These are phyloP conservation scores for Eudasyphora cyanicolor DNA, from an alignment of 2,888 invertebrate species.

Conservation along the genomic window DNA sequence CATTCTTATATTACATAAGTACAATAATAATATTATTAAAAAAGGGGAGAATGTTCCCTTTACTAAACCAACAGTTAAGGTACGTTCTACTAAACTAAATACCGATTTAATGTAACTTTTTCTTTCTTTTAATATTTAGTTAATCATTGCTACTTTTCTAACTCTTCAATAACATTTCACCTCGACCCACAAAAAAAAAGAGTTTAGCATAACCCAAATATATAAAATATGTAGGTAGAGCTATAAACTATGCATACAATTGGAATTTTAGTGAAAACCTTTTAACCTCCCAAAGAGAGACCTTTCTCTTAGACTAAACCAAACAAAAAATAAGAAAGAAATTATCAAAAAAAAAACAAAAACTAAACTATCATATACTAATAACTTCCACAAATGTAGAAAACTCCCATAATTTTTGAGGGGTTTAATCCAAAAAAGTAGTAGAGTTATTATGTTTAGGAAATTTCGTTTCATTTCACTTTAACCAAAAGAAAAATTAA, in stretches of 20 bases:
- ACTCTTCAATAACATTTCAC: constrained; percentile 26
- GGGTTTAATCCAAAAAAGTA: not conserved
- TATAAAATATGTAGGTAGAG: not conserved
- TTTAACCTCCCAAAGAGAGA: constrained; percentile 53
- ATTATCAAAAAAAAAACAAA: constrained; percentile 10
- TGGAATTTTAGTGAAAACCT: constrained; percentile 51
- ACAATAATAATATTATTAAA: not conserved
- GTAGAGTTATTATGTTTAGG: not conserved
- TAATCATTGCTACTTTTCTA: not conserved
- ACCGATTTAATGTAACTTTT: not conserved
- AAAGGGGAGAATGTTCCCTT: not conserved
- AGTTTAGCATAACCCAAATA: not conserved
- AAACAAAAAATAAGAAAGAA: constrained; percentile 2
- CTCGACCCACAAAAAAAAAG: not conserved
- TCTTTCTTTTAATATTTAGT: not conserved
- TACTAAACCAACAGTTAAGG: no score
- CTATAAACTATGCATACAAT: not conserved
- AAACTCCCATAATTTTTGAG: not conserved
- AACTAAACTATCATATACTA: not conserved
- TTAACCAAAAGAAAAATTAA: no score
- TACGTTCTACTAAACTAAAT: not conserved
- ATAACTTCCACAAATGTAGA: not conserved
- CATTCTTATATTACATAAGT: not conserved
- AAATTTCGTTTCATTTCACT: constrained; percentile 54
- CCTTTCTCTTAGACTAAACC: constrained; percentile 38